Base-by-base conservation (phyloP, 2,113 vertebrate species). In the Oryzias javanicus region DNA sequence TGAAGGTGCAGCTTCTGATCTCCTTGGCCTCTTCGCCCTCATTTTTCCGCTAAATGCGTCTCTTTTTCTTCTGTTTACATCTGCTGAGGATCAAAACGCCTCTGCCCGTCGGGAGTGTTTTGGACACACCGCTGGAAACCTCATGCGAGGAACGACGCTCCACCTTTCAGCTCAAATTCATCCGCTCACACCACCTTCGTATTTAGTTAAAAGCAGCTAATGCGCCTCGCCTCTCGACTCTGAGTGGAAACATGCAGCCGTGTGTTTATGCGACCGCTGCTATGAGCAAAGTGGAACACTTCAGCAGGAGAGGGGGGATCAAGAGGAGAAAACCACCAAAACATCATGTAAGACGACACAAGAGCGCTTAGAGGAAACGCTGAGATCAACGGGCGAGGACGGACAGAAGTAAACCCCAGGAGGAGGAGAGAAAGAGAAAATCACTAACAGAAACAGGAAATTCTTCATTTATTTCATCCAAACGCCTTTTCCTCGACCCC, bases 131-230 rank as follows among this genome's bases (percentile, higher is more conserved):
- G 17, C 53, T 29, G 27, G 52, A 55, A 74, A 42, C 48, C 54
- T 51, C 47, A 63, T 20, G 64, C 5, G 46, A 19, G n/a, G 55
- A 41, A 60, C 58, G 53, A 50, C 25, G 52, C 63, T 35, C 54
- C n/a, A 50, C 42, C 50, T 55, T 47, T 35, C 19, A 58, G 44
- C 47, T 57, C 46, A 63, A 46, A 63, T 60, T 57, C 51, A 70
- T 55, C 41, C 65, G 51, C 52, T 67, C 64, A 54, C 35, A 60
- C 42, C 47, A 56, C 52, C 61, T 52, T 70, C 84, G 76, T 13
- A 56, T 57, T 83, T 78, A 54, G 81, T 82, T 64, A 74, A 83
- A 71, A 14, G 44, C n/a, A 49, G 57, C 63, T 60, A 56, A 46
- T 45, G 44, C 53, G 61, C 13, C 1, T 29, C 29, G 44, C 44